These are phyloP conservation scores for Siniperca undulata DNA, from an alignment of 2,797 vertebrate species.

Conservation along the genomic window DNA sequence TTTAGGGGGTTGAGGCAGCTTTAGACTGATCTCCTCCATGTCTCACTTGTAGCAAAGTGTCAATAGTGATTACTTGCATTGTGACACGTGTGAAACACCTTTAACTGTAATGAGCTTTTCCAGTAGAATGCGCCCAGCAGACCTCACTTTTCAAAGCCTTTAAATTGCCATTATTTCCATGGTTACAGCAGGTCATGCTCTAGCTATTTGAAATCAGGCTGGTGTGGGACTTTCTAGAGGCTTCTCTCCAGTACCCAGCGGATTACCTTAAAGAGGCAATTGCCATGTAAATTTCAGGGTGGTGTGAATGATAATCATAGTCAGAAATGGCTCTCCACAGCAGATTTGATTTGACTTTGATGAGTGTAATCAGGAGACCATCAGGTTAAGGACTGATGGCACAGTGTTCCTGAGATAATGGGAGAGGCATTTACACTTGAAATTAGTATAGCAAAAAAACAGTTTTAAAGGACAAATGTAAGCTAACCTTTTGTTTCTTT, in stretches of 20 bases:
- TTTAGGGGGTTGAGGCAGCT: slow-evolving; percentile 43
- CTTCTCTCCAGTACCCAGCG: slow-evolving; percentile 59
- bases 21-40: slow-evolving; percentile 53
- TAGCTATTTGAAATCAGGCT: slow-evolving; percentile 75
- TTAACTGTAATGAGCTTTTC: slow-evolving; percentile 78
- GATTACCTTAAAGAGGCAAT: slow-evolving; percentile 82
- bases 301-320: slow-evolving; percentile 77
- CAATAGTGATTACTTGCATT: slow-evolving; percentile 76
- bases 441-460: slow-evolving; percentile 69
- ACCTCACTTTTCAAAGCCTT: slow-evolving; percentile 62
- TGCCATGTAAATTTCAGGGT: slow-evolving; percentile 84
- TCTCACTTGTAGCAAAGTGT: slow-evolving; percentile 62
- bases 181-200: slow-evolving; percentile 77
- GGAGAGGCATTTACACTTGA: slow-evolving; percentile 66
- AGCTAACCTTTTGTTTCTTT: slow-evolving; percentile 78
- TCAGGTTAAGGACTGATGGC: slow-evolving; percentile 70
- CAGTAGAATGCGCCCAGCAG: slow-evolving; percentile 59
- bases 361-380: slow-evolving; percentile 82
- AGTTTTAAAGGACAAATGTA: slow-evolving; percentile 68
- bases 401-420: slow-evolving; percentile 76
- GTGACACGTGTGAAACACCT: slow-evolving; percentile 75
- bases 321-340: slow-evolving; percentile 75
- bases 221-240: slow-evolving; percentile 66
- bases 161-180: slow-evolving; percentile 81
- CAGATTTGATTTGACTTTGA: slow-evolving; percentile 84